Base-by-base conservation (phyloP, 2,797 vertebrate genomes). In the Gymnothorax reevesii region DNA sequence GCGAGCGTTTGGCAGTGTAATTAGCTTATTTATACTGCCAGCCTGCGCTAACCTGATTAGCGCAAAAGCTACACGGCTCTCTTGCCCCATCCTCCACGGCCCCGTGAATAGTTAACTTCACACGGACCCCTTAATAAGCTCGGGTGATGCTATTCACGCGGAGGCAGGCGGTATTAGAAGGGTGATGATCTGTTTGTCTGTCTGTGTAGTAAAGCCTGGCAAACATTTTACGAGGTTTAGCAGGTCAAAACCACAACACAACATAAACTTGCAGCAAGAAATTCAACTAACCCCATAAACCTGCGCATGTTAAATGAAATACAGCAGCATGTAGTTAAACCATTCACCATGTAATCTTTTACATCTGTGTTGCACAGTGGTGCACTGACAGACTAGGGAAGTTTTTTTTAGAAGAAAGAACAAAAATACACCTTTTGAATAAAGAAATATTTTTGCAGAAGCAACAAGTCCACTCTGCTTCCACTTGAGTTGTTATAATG, bases 61-160 rank as follows among this genome's bases (percentile, higher is more conserved):
- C 85, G 55, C 88, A 88, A 83, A 89, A 87, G 82, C 90, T 88
- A 87, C 84, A 87, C 77, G 89, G 87, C 66, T 87, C 69, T 83
- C 75, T 77, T 82, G 42, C 80, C 86, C 87, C 87, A 83, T 86
- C 89, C 88, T 87, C 89, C 89, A 91, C 87, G 85, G 88, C 88
- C 89, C 90, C 92, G 91, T 92, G 92, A 91, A 93, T 93, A 88
- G 90, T 90, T 93, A 91, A 93, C 94, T 91, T 94, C 91, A 90
- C 88, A 71, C 87, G 92, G 89, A 92, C 92, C 89, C 90, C 90
- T 52, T 94, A 94, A 95, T 94, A 95, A 92, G 94, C 93, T 94
- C 92, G 92, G 87, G 90, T 92, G 84, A 57, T 92, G 93, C 92
- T 92, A 94, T 94, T 95, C 94, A 93, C 89, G 75, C 91, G 89